Conservation (phyloP, 2,113 vertebrate species). For the Dicaeum eximium region DNA sequence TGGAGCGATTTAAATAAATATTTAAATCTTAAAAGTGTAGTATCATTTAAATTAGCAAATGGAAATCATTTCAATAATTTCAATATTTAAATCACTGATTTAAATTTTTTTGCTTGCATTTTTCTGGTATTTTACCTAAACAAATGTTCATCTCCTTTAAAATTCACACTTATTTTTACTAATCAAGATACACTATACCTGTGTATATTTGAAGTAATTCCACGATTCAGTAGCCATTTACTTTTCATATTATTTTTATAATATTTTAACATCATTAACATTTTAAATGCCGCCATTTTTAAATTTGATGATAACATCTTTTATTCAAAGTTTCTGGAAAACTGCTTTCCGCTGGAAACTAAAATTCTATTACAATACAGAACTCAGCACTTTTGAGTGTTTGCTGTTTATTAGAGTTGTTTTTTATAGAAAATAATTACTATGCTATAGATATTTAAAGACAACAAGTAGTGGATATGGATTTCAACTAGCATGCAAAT, state of each 20-base stretch:
- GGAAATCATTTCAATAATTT: neutral
- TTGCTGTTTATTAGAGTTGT: neutral
- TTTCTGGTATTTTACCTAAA: neutral
- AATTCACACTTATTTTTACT: neutral
- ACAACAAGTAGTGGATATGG: neutral
- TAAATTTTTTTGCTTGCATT: neutral
- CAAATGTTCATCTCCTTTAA: neutral
- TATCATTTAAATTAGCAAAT: neutral
- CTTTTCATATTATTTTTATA: neutral
- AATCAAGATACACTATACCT: neutral
- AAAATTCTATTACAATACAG: neutral
- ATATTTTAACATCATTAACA: neutral
- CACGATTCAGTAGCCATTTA: neutral
- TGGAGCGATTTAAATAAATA: neutral
- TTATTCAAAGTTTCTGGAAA: neutral
- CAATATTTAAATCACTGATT: neutral
- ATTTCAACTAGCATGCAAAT: neutral
- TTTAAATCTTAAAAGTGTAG: neutral
- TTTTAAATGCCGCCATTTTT: neutral
- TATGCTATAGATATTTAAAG: neutral
- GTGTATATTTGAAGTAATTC: neutral
- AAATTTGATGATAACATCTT: neutral
- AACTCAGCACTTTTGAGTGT: neutral
- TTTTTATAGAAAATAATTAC: neutral
- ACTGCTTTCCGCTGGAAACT: neutral